A percentile compares a stretch with the other conserved stretches of the same genome.
phyloP scores from a whole-genome alignment of 2,797 vertebrate species.

The Ciconia nigra region DNA sequence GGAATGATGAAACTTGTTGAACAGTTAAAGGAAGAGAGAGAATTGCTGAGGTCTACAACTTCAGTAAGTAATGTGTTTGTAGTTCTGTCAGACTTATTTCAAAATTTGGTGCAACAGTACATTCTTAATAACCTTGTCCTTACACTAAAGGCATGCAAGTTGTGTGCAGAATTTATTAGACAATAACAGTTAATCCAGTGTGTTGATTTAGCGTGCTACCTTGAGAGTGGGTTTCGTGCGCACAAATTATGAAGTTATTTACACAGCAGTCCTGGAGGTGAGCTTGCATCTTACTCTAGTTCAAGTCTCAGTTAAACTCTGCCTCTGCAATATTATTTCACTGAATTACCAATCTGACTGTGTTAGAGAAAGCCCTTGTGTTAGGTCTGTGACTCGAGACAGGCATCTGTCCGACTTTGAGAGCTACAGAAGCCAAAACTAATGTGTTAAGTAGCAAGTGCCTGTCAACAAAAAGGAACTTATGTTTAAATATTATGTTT shows the following conservation, averaged over 20 bases:
- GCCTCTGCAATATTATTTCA: background rate
- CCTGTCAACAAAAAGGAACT: background rate
- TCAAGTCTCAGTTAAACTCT: background rate
- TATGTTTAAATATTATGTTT: background rate
- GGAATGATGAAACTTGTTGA: slow-evolving; percentile 99
- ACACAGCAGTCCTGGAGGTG: background rate
- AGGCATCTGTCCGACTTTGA: background rate
- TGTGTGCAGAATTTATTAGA: background rate
- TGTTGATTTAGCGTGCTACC: background rate
- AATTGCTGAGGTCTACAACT: slow-evolving; percentile 91
- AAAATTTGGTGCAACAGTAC: background rate
- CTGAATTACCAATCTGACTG: background rate
- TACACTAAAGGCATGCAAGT: background rate
- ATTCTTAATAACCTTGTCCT: background rate
- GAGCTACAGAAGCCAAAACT: background rate
- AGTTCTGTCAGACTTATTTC: background rate
- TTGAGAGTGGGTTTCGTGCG: background rate
- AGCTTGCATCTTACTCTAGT: background rate
- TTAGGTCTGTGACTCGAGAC: background rate
- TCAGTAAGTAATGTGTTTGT: slow-evolving; percentile 81
- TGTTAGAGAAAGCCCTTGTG: background rate
- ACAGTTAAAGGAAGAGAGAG: slow-evolving; percentile 96
- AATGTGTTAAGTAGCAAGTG: background rate
- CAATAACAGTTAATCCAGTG: background rate
- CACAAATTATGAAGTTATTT: background rate